Conservation (phyloP, 2,113 vertebrate genomes). For the Poeciliopsis retropinna region DNA sequence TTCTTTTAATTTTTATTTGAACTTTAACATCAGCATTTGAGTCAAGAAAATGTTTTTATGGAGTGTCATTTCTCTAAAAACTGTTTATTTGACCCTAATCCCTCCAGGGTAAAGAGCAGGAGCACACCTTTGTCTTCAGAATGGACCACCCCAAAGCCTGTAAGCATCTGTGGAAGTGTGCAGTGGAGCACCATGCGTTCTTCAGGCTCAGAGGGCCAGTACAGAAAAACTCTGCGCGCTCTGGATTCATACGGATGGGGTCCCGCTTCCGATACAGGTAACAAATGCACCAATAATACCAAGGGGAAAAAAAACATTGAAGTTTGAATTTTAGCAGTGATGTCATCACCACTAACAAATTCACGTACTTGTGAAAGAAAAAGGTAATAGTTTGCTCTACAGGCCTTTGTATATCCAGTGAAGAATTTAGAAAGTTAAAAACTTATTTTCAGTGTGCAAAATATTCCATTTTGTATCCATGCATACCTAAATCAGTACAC, state of each 20-base stretch:
- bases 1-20: not conserved
- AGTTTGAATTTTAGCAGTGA: not conserved
- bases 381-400: not conserved
- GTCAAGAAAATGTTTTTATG: not conserved
- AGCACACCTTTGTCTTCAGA: slow-evolving; percentile 97
- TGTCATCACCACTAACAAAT: not conserved
- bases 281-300: not conserved
- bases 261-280: slow-evolving; percentile 98
- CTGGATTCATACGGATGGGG: slow-evolving; percentile 93
- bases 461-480: slow-evolving; percentile 11
- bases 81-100: not conserved
- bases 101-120: slow-evolving; percentile 94
- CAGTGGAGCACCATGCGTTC: slow-evolving; percentile 97
- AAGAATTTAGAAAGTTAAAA: not conserved
- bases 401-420: not conserved
- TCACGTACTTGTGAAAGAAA: not conserved
- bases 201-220: slow-evolving; percentile 94
- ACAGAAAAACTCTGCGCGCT: slow-evolving; percentile 86
- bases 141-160: slow-evolving; percentile 98
- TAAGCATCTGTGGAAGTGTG: slow-evolving; percentile 98
- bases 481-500: slow-evolving; percentile 25
- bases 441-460: slow-evolving; percentile 13
- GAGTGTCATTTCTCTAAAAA: not conserved
- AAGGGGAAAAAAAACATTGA: not conserved
- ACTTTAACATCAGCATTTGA: not conserved